Evolutionary conservation across 2,888 invertebrate genomes (phyloP).

Genomic region (Melangyna quadrimaculata): DNA sequence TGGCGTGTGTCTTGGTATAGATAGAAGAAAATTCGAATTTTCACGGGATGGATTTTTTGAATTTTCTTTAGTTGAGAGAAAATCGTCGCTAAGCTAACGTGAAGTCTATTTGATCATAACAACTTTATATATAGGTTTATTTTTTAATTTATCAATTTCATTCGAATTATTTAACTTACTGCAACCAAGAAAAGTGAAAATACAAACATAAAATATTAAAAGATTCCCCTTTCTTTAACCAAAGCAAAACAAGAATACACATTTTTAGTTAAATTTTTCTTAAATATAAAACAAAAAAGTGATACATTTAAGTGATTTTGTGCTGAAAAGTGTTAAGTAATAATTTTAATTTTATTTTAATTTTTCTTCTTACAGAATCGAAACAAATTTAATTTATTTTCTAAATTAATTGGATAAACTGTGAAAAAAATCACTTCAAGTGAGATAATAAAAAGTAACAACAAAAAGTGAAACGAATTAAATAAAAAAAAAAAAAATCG

Average conservation of each 20-base stretch:
- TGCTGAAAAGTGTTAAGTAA: constrained; percentile 45
- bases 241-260: constrained; percentile 51
- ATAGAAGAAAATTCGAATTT: constrained; percentile 73
- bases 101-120: constrained; percentile 72
- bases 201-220: not conserved
- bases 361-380: constrained; percentile 60
- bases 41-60: constrained; percentile 76
- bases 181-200: constrained; percentile 53
- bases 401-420: constrained; percentile 36
- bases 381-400: constrained; percentile 68
- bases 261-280: not conserved
- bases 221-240: constrained; percentile 2
- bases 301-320: constrained; percentile 4
- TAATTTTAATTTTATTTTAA: constrained; percentile 26
- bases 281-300: constrained; percentile 11
- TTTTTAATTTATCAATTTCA: constrained; percentile 33
- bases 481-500: constrained; percentile 46
- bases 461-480: constrained; percentile 58
- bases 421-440: constrained; percentile 36
- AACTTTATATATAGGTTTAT: constrained; percentile 42
- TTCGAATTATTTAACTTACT: constrained; percentile 35
- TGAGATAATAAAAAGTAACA: not conserved
- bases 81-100: constrained; percentile 81
- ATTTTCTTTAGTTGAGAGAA: constrained; percentile 81
- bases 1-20: constrained; percentile 12